phyloP scores from a whole-genome alignment of 2,888 invertebrate genomes.

The Penaeus monodon region DNA sequence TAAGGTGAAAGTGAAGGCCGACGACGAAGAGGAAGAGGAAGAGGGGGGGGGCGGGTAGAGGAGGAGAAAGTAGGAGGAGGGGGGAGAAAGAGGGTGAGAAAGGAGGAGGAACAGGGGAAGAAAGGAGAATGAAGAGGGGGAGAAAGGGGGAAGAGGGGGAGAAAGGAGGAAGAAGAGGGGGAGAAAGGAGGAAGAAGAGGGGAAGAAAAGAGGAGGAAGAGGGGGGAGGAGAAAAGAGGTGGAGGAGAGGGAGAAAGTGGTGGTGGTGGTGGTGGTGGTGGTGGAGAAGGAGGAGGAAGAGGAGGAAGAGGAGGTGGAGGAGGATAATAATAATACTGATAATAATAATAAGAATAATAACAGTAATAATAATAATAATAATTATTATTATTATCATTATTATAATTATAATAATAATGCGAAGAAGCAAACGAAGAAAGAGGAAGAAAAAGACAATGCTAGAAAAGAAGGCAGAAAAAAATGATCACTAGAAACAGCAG shows the following conservation, averaged over 20 bases:
- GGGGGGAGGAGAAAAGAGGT: not conserved
- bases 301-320: too few relatives aligned
- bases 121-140: not conserved
- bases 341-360: too few relatives aligned
- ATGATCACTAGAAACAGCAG: not conserved
- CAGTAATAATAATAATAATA: too few relatives aligned
- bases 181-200: not conserved
- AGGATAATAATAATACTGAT: too few relatives aligned
- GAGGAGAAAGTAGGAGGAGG: fast-evolving
- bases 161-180: not conserved
- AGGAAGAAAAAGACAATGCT: not conserved
- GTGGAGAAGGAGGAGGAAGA: not conserved
- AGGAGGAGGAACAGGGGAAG: not conserved
- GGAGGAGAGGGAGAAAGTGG: not conserved
- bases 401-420: too few relatives aligned
- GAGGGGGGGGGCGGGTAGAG: not conserved
- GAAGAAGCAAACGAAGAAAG: not conserved
- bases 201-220: too few relatives aligned
- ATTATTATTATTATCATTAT: too few relatives aligned
- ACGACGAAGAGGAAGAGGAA: not conserved
- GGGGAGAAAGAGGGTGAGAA: not conserved
- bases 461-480: not conserved
- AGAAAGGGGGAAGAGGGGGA: too few relatives aligned
- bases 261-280: not conserved
- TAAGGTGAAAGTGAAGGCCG: not conserved